Evolutionary conservation across 2,888 invertebrate species (phyloP).

Genomic region (Chymomyza procnemis): DNA sequence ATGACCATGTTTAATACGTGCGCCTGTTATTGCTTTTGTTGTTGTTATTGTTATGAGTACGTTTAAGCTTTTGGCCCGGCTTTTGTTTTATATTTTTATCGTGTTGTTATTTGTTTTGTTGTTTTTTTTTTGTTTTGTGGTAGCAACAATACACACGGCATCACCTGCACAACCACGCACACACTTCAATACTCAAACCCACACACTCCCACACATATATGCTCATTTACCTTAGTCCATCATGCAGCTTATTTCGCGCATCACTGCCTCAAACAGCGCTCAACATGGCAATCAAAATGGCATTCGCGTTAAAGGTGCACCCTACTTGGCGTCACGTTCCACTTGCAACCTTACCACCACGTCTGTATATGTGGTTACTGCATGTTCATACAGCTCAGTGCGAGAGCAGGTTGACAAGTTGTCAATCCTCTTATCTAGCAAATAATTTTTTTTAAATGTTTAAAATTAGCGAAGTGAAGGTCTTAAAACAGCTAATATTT

Average conservation of each 20-base stretch:
- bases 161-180: not conserved
- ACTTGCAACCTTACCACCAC: not conserved
- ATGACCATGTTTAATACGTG: not conserved
- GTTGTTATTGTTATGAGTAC: slow-evolving; percentile 3
- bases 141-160: not conserved
- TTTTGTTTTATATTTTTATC: not conserved
- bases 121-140: slow-evolving; percentile 1
- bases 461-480: too few species aligned
- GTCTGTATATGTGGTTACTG: slow-evolving; percentile 6
- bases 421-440: too few species aligned
- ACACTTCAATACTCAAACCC: slow-evolving; percentile 4
- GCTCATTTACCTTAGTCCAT: slow-evolving; percentile 52
- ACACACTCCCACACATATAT: not conserved
- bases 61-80: not conserved
- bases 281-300: slow-evolving; percentile 50
- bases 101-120: slow-evolving; percentile 3
- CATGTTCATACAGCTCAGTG: not conserved
- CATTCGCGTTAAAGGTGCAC: slow-evolving; percentile 12
- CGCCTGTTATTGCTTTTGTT: not conserved
- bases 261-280: slow-evolving; percentile 24
- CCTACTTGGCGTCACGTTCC: not conserved
- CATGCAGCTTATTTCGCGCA: slow-evolving; percentile 53
- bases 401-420: not conserved
- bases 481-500: too few species aligned
- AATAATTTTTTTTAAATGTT: too few species aligned